A percentile compares a stretch with the other conserved stretches of the same genome.
Evolutionary conservation across 2,797 vertebrate genomes (phyloP).

Genomic region (Mormyrops boulengeri): DNA sequence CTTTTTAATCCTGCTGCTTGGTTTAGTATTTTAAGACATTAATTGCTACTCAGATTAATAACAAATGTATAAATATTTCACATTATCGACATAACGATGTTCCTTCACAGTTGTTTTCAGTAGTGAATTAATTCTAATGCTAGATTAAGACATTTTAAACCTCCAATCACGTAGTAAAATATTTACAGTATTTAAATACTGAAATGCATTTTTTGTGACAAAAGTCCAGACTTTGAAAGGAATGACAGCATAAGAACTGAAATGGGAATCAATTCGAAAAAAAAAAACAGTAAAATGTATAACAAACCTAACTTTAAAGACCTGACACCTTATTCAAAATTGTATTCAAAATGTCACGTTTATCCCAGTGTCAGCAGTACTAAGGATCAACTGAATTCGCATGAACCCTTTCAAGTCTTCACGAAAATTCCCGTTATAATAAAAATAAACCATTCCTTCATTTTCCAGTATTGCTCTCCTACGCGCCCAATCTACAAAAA

Average conservation of each 20-base stretch:
- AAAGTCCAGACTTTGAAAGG: background rate
- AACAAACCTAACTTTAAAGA: background rate
- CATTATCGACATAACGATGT: background rate
- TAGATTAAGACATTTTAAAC: background rate
- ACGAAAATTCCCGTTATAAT: background rate
- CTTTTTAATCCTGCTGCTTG: background rate
- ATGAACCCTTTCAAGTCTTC: background rate
- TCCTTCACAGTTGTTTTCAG: background rate
- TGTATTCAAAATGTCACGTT: background rate
- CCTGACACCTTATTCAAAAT: background rate
- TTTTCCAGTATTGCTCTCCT: slow-evolving; percentile 5
- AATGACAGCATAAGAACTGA: background rate
- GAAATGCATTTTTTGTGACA: background rate
- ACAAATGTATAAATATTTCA: slow-evolving; percentile 6
- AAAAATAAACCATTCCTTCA: background rate
- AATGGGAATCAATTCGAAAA: background rate
- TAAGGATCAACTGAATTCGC: background rate
- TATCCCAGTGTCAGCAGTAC: background rate
- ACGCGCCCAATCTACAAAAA: background rate
- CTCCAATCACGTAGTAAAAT: background rate
- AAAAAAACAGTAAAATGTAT: background rate
- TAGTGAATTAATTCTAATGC: background rate
- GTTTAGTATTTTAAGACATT: background rate
- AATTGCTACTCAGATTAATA: background rate
- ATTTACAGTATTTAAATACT: background rate